Conservation (phyloP, 2,113 vertebrate species). For the Phylloscopus trochilus region DNA sequence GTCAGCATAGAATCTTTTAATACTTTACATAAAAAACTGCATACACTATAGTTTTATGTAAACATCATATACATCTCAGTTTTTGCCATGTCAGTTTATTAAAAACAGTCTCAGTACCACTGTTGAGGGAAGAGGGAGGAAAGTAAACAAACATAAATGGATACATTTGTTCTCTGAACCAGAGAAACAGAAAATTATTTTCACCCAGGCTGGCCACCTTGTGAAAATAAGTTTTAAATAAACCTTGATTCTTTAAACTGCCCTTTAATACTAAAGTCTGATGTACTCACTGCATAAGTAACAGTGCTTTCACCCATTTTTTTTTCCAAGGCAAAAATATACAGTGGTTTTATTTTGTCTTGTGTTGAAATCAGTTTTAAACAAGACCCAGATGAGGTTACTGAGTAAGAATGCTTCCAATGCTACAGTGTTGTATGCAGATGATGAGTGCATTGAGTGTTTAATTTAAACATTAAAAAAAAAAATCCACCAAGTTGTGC, state of each 20-base stretch:
- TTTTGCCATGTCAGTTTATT: constrained; percentile 73
- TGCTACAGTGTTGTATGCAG: constrained; percentile 69
- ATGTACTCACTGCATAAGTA: background rate
- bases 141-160: constrained; percentile 12
- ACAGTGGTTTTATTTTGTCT: constrained; percentile 54
- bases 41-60: constrained; percentile 82
- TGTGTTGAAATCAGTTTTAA: background rate
- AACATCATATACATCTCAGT: constrained; percentile 77
- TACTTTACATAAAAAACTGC: constrained; percentile 83
- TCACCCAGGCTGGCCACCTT: constrained; percentile 53
- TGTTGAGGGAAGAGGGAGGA: constrained; percentile 25
- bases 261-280: background rate
- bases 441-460: constrained; percentile 67
- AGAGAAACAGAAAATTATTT: constrained; percentile 69
- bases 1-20: constrained; percentile 79
- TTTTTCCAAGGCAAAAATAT: constrained; percentile 25
- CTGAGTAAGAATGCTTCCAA: constrained; percentile 47
- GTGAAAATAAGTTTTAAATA: constrained; percentile 61
- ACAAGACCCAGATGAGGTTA: constrained; percentile 67
- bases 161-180: constrained; percentile 68
- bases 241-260: constrained; percentile 6
- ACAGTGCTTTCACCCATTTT: constrained; percentile 7
- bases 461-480: background rate
- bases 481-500: constrained; percentile 67
- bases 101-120: constrained; percentile 78